These are phyloP conservation scores for Calliphora vomitoria DNA, from an alignment of 2,888 invertebrate genomes.

Conservation along the genomic window DNA sequence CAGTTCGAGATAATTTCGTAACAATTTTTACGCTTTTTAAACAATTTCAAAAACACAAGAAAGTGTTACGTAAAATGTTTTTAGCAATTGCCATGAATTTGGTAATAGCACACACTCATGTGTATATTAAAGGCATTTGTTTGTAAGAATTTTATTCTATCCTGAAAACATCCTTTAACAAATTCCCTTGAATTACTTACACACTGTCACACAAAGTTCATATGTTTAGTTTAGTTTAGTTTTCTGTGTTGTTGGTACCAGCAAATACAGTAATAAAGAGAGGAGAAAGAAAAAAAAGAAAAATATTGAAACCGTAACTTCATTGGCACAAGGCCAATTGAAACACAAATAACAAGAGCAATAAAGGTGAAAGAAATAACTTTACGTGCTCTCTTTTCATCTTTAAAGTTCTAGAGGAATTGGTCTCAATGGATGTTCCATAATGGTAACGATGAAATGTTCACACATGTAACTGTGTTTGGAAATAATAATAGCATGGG, in stretches of 20 bases:
- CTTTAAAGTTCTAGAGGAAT: slow-evolving; percentile 32
- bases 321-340: slow-evolving; percentile 71
- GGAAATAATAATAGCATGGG: not conserved
- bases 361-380: slow-evolving; percentile 69
- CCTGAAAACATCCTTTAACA: slow-evolving; percentile 30
- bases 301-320: slow-evolving; percentile 46
- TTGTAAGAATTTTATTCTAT: not conserved
- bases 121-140: not conserved
- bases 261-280: slow-evolving; percentile 43
- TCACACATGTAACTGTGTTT: slow-evolving; percentile 32
- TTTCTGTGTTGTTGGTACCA: slow-evolving; percentile 6
- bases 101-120: not conserved
- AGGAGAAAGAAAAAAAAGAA: not conserved
- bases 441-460: slow-evolving; percentile 48
- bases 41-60: slow-evolving; percentile 31
- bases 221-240: slow-evolving; percentile 44
- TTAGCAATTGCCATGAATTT: slow-evolving; percentile 37
- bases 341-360: slow-evolving; percentile 56
- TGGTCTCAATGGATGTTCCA: slow-evolving; percentile 30
- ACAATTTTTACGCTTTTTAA: slow-evolving; percentile 65
- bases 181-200: slow-evolving; percentile 35
- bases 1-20: slow-evolving; percentile 10
- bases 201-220: slow-evolving; percentile 21
- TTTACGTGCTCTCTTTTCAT: slow-evolving; percentile 52
- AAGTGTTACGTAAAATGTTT: slow-evolving; percentile 35